Percentiles rank a stretch among this genome's conserved stretches.
Conservation (phyloP, 1,140 invertebrate genomes). For the Drosophila albomicans region DNA sequence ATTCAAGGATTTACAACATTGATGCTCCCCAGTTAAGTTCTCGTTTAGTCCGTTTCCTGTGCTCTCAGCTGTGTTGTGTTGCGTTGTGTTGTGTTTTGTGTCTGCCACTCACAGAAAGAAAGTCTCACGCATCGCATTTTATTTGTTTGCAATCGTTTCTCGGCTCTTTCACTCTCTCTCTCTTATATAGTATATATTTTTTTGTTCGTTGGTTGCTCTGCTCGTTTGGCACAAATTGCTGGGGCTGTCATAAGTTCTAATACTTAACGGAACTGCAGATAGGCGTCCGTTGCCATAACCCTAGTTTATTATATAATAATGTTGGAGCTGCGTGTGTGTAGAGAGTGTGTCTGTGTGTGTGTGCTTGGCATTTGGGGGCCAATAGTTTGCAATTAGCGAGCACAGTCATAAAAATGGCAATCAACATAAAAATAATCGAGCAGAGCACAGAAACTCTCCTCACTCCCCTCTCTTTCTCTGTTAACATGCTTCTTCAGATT, state of each 20-base stretch:
- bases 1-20: slow-evolving; percentile 72
- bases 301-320: slow-evolving; percentile 76
- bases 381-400: slow-evolving; percentile 79
- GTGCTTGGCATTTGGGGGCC: slow-evolving; percentile 34
- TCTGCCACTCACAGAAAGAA: not conserved
- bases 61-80: too few relatives aligned
- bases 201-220: not conserved
- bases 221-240: slow-evolving; percentile 46
- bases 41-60: slow-evolving; percentile 11
- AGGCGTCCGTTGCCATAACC: slow-evolving; percentile 60
- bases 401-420: slow-evolving; percentile 62
- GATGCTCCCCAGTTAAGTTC: slow-evolving; percentile 28
- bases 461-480: not conserved
- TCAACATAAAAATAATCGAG: slow-evolving; percentile 79
- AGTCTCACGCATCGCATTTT: slow-evolving; percentile 39
- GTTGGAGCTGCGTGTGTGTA: slow-evolving; percentile 28
- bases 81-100: too few relatives aligned
- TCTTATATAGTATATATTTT: not conserved
- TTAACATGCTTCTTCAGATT: slow-evolving; percentile 10
- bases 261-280: slow-evolving; percentile 57
- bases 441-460: slow-evolving; percentile 30
- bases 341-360: slow-evolving; percentile 10
- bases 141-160: slow-evolving; percentile 64
- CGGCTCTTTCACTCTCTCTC: not conserved
- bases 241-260: slow-evolving; percentile 77